phyloP scores from a whole-genome alignment of 2,888 invertebrate genomes.

The Philaethria dido region DNA sequence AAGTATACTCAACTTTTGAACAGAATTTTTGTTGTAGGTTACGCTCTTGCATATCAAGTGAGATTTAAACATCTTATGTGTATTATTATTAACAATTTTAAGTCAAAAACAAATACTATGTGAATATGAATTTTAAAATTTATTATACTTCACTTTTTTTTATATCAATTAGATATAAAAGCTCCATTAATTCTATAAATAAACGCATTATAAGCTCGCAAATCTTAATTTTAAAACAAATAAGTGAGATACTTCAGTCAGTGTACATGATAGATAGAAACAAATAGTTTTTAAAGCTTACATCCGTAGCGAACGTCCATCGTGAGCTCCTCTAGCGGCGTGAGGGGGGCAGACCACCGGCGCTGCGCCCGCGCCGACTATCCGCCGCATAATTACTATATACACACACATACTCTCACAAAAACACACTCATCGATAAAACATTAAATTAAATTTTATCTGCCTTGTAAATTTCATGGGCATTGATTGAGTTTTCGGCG shows the following conservation, averaged over 20 bases:
- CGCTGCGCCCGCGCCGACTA: slow-evolving; percentile 76
- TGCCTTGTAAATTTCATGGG: slow-evolving; percentile 78
- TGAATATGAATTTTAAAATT: too few relatives aligned
- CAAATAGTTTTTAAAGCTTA: slow-evolving; percentile 41
- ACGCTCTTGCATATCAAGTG: background rate
- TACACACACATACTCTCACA: slow-evolving; percentile 68
- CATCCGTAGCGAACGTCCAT: slow-evolving; percentile 42
- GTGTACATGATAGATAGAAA: slow-evolving; percentile 35
- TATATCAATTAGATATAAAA: background rate
- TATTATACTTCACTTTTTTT: too few relatives aligned
- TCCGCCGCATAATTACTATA: slow-evolving; percentile 80
- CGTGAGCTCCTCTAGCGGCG: slow-evolving; percentile 49
- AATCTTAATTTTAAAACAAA: slow-evolving; percentile 26
- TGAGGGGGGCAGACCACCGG: slow-evolving; percentile 73
- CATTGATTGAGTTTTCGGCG: slow-evolving; percentile 73
- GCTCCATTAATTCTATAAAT: background rate
- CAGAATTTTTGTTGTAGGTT: background rate
- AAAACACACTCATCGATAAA: slow-evolving; percentile 67
- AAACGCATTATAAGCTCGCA: background rate
- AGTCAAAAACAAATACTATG: background rate
- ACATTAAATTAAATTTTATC: slow-evolving; percentile 79
- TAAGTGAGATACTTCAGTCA: slow-evolving; percentile 19
- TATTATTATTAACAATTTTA: background rate
- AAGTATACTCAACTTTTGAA: slow-evolving; percentile 15
- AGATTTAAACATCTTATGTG: background rate